Evolutionary conservation across 2,113 vertebrate genomes (phyloP), one percentile per base, ranked within the genome.

Genomic region (Petromus typicus): DNA sequence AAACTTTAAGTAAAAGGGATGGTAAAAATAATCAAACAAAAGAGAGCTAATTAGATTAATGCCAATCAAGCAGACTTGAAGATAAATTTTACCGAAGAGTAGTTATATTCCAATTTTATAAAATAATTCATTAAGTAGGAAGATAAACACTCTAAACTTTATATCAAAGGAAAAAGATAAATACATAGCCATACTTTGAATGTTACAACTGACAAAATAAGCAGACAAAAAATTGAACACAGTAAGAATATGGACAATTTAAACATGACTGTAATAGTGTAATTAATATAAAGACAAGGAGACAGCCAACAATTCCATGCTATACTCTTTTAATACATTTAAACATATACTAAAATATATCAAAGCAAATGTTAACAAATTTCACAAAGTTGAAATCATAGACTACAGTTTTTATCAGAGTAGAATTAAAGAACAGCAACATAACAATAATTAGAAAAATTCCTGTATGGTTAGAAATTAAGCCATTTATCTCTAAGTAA

Each of bases 361-460:
- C 30, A 94, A 91, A 92, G 20, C 32, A 91, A 83, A 86, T 86
- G 40, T 91, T 79, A 64, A 91, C n/a, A 66, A 54, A 67, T 84
- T 95, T 90, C 61, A 93, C 75, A 86, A 27, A 93, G 61, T 14
- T 86, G 2, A 86, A 91, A 90, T 73, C 25, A 78, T 22, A 73
- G 11, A 56, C 48, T 51, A 51, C 10, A 5, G 51, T 97, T 59
- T 86, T 54, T 86, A 86, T 25, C 63, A 93, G 32, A 81, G 37
- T 89, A 13, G 4, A 67, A 86, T 83, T 91, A 80, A 95, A 67
- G 9, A 37, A 78, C 2, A 94, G 1, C 30, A 25, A 85, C 48
- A 84, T 88, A 82, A 92, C 79, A 48, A 78, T 67, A n/a, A 79
- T 22, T 54, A 85, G 40, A 89, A 89, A 89, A 67, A 89, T 32